phyloP scores from a whole-genome alignment of 1,140 invertebrate genomes.

The Aphelinus certus region DNA sequence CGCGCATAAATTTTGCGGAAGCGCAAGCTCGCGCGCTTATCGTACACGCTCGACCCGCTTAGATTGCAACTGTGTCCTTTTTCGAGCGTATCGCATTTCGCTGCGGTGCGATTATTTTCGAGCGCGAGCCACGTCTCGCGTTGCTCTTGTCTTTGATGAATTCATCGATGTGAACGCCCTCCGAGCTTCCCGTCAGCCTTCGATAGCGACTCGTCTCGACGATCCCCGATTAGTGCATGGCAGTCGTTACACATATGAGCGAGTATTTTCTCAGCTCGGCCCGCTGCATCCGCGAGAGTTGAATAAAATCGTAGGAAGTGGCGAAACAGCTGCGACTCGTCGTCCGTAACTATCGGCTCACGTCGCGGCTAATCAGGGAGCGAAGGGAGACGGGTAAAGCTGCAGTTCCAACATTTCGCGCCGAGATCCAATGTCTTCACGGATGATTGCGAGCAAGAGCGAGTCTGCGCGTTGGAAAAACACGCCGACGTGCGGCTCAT shows the following conservation, averaged over 20 bases:
- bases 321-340: background rate
- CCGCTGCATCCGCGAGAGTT: too few species aligned
- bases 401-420: background rate
- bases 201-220: conserved; percentile 14
- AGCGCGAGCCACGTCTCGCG: background rate
- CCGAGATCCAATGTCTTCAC: background rate
- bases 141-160: background rate
- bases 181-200: conserved; percentile 12
- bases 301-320: conserved; percentile 1
- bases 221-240: background rate
- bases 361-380: background rate
- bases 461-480: background rate
- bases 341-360: background rate
- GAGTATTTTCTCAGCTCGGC: too few species aligned
- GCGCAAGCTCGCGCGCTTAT: background rate
- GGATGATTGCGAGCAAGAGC: background rate
- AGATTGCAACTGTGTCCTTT: conserved; percentile 9
- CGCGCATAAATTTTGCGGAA: conserved; percentile 7
- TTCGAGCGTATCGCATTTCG: conserved; percentile 20
- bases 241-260: too few species aligned
- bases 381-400: background rate
- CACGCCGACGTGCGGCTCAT: conserved; percentile 17
- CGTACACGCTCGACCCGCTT: background rate
- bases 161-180: conserved; percentile 27
- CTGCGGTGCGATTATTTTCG: conserved; percentile 23